Conservation (phyloP, 1,140 invertebrate species). For the Phymastichus coffea region DNA sequence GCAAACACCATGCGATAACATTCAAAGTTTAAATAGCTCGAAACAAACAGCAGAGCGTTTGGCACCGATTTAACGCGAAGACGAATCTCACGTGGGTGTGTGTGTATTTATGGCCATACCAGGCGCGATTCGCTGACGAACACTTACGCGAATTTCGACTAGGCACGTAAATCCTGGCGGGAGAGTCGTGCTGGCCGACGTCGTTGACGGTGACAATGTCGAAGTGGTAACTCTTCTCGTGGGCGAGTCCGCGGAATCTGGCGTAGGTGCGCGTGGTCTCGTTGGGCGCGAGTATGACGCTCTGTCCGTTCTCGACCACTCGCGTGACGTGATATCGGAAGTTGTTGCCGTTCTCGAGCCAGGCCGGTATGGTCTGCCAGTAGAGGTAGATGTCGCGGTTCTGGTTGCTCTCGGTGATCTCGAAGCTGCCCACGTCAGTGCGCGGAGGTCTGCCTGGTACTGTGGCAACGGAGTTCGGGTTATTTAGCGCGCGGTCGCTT, state of each 20-base stretch:
- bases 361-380: conserved; percentile 67
- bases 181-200: conserved; percentile 59
- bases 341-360: conserved; percentile 62
- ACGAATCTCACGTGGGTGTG: no score
- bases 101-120: no score
- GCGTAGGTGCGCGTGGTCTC: conserved; percentile 58
- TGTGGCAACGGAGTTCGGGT: conserved; percentile 30
- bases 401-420: conserved; percentile 56
- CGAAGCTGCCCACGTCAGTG: conserved; percentile 67
- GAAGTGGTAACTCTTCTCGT: conserved; percentile 55
- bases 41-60: no score
- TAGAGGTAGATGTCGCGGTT: conserved; percentile 64
- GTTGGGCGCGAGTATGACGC: conserved; percentile 39
- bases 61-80: no score
- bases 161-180: conserved; percentile 64
- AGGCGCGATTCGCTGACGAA: no score
- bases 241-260: conserved; percentile 56
- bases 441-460: conserved; percentile 63
- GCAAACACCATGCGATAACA: no score
- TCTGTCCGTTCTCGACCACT: conserved; percentile 48
- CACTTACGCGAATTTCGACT: conserved; percentile 58
- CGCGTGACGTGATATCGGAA: conserved; percentile 53
- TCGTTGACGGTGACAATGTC: conserved; percentile 59
- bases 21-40: no score
- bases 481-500: conserved; percentile 60